A percentile compares a stretch with the other conserved stretches of the same genome.
Conservation (phyloP, 2,888 invertebrate species). For the Nemoura dubitans region DNA sequence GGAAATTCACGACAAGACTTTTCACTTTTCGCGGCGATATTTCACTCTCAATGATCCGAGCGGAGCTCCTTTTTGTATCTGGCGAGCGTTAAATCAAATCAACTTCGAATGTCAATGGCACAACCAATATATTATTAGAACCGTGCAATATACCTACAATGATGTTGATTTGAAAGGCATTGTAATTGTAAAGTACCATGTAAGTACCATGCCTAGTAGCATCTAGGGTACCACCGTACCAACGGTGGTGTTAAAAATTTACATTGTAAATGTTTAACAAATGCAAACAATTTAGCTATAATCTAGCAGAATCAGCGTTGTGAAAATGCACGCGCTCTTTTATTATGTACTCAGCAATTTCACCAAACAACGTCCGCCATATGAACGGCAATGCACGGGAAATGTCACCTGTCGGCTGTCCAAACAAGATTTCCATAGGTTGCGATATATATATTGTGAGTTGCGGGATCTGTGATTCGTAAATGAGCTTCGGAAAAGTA, state of each 20-base stretch:
- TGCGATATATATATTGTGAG: not conserved
- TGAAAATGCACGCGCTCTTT: not conserved
- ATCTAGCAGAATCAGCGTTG: not conserved
- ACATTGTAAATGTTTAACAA: not conserved
- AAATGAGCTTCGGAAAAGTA: not conserved
- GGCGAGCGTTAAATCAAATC: not conserved
- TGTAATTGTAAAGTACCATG: not conserved
- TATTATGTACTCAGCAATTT: not conserved
- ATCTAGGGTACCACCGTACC: no score
- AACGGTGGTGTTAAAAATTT: not conserved
- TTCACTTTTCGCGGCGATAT: not conserved
- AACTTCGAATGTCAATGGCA: not conserved
- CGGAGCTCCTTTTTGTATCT: not conserved
- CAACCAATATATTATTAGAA: not conserved
- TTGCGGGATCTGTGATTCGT: not conserved
- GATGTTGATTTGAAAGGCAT: not conserved
- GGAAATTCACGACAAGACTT: not conserved
- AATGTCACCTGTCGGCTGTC: not conserved
- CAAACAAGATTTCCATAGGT: not conserved
- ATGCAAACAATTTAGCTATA: conserved; percentile 12
- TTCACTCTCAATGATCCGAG: not conserved
- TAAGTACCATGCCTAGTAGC: not conserved
- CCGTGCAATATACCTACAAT: not conserved
- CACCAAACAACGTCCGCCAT: not conserved
- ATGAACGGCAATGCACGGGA: not conserved